Percentiles rank a stretch among this genome's conserved stretches.
Evolutionary conservation across 2,888 invertebrate species (phyloP).

Genomic region (Brenthis daphne): DNA sequence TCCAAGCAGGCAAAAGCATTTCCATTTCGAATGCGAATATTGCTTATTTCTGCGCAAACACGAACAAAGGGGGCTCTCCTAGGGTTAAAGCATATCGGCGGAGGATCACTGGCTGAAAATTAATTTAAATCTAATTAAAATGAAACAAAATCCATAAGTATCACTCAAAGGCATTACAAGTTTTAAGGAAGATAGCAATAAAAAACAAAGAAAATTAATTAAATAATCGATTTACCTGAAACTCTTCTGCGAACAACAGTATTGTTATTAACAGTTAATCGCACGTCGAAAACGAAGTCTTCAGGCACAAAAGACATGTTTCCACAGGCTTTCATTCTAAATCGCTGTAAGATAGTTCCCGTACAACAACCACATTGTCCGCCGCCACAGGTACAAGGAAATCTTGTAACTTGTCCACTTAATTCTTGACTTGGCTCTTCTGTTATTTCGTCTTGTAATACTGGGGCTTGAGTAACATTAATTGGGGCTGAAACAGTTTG

Average conservation of each 20-base stretch:
- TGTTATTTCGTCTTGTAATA: conserved; percentile 50
- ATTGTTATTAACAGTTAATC: conserved; percentile 86
- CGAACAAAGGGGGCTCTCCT: conserved; percentile 86
- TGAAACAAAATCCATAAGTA: not conserved
- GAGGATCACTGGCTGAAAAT: conserved; percentile 87
- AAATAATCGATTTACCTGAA: conserved; percentile 80
- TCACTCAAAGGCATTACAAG: not conserved
- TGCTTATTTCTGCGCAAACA: conserved; percentile 89
- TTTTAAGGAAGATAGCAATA: not conserved
- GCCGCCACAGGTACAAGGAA: conserved; percentile 83
- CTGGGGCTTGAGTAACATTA: conserved; percentile 49
- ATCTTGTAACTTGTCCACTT: conserved; percentile 74
- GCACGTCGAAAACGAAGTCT: conserved; percentile 90
- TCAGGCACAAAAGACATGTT: conserved; percentile 90
- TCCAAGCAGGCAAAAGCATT: conserved; percentile 91
- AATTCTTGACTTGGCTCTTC: conserved; percentile 51
- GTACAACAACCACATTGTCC: conserved; percentile 88
- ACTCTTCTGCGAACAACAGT: conserved; percentile 87
- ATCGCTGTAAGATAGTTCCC: conserved; percentile 82
- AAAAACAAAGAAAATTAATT: conserved; percentile 5
- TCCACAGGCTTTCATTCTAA: conserved; percentile 89
- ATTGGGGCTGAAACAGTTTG: conserved; percentile 41
- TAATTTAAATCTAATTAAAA: conserved; percentile 4
- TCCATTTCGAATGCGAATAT: conserved; percentile 89
- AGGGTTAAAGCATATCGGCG: conserved; percentile 86